Evolutionary conservation across 2,797 vertebrate genomes (phyloP), one percentile per base, ranked within the genome.

Genomic region (Tapera naevia): DNA sequence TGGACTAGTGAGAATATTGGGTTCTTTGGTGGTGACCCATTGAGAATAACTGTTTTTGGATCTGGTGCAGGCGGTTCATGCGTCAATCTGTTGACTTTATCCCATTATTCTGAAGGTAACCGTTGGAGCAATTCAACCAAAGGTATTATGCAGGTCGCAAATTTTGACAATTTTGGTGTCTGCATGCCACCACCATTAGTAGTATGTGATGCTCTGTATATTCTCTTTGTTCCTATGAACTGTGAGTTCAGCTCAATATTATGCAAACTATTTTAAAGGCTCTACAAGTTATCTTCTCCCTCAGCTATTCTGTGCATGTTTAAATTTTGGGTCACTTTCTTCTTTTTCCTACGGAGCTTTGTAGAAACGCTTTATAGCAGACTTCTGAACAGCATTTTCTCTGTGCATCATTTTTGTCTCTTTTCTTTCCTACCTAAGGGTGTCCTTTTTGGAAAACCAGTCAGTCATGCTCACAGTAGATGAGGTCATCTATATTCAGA

Each of bases 51-150:
- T 75, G 99, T 99, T 97, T 99, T 99, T 96, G 99, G 99, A 97
- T 99, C 99, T 27, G 99, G 99, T 43, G 99, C 99, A 50, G 99
- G 99, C 43, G 99, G 99, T 80, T 99, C 99, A 48, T 99, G 99
- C 94, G 99, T 99, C 97, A 99, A 99, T 98, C 98, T 99, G 25
- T 99, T 99, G 97, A 99, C 99, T 75, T 98, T 99, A 97, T 99
- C 99, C 97, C 99, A 99, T 98, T 99, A 99, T 98, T 99, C 99
- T 95, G 99, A 99, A 98, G 99, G 99, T 98, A 99, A 99, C 98
- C 99, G 99, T 98, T 99, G 99, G 99, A 99, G 99, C 98, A 99
- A 99, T 98, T 99, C 99, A 97, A 99, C 99, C 97, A 99, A 99
- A 99, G 99, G 99, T 99, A 98, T 98, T 98, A 98, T 98, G 98